Evolutionary conservation across 2,888 invertebrate genomes (phyloP).

Genomic region (Loripinus fragilis): DNA sequence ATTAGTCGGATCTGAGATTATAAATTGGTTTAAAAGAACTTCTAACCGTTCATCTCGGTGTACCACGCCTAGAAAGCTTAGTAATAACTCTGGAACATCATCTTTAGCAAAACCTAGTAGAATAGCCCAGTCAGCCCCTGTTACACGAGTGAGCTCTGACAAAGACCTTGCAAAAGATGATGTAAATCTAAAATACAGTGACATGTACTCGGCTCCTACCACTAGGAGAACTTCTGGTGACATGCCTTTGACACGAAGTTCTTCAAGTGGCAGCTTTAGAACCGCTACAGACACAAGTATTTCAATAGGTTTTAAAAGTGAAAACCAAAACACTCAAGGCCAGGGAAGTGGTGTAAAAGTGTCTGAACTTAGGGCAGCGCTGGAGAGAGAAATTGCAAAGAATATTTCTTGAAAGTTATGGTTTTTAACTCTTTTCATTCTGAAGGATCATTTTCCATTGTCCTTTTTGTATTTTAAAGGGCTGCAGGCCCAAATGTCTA

Average conservation of each 20-base stretch:
- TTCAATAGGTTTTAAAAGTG: too few species aligned
- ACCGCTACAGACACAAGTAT: too few species aligned
- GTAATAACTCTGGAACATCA: not conserved
- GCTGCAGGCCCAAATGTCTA: too few species aligned
- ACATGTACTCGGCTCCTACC: not conserved
- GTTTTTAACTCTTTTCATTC: not conserved
- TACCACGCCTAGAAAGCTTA: not conserved
- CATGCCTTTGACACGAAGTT: too few species aligned
- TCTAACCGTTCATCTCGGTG: not conserved
- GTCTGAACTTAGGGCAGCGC: not conserved
- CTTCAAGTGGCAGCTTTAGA: too few species aligned
- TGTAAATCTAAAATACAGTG: not conserved
- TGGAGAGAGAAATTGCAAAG: conserved; percentile 16
- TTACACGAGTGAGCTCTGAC: not conserved
- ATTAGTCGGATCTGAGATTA: conserved; percentile 47
- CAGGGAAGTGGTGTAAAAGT: not conserved
- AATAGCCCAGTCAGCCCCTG: not conserved
- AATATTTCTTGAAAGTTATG: not conserved
- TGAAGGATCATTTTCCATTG: too few species aligned
- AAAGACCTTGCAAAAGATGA: too few species aligned
- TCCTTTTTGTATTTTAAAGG: too few species aligned
- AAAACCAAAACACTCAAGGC: not conserved
- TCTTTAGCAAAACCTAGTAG: conserved; percentile 1
- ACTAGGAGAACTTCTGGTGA: too few species aligned
- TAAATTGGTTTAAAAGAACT: conserved; percentile 36